A percentile compares a stretch with the other conserved stretches of the same genome.
These are phyloP conservation scores for Pomacea maculata DNA, from an alignment of 1,140 invertebrate genomes.

Conservation along the genomic window DNA sequence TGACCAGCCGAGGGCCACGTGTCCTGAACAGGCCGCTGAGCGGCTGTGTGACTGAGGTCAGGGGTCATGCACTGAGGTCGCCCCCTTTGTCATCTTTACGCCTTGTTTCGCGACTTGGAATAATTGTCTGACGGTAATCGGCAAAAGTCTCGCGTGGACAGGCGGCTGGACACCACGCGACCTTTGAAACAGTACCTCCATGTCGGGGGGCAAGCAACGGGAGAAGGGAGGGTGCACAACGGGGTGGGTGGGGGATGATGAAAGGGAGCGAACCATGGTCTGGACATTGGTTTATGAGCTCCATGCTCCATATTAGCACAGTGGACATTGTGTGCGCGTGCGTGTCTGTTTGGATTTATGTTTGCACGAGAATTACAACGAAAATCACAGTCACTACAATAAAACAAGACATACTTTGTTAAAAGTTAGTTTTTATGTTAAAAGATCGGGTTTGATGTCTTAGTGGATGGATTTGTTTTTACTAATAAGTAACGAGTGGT, in stretches of 20 bases:
- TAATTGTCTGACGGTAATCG: constrained; percentile 19
- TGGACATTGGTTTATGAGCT: neutral
- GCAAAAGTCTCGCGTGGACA: constrained; percentile 14
- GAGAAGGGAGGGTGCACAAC: no score
- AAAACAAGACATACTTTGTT: no score
- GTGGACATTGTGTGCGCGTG: neutral
- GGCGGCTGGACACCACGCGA: neutral
- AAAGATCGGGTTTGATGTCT: no score
- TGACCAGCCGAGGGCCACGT: no score
- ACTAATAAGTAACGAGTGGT: no score
- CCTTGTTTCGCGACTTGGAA: constrained; percentile 14
- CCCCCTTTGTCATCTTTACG: constrained; percentile 13
- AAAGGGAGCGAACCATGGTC: neutral
- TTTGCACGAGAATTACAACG: neutral
- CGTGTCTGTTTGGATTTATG: constrained; percentile 10
- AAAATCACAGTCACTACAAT: no score
- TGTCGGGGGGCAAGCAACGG: neutral
- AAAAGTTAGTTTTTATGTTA: no score
- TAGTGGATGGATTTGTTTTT: no score
- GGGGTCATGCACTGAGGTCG: constrained; percentile 1
- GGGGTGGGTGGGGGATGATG: neutral
- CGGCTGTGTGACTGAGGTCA: neutral
- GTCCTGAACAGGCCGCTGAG: no score
- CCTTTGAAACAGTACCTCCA: neutral
- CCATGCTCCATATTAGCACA: no score